These are phyloP conservation scores for Copidosoma aretas DNA, from an alignment of 2,888 invertebrate genomes.

Conservation along the genomic window DNA sequence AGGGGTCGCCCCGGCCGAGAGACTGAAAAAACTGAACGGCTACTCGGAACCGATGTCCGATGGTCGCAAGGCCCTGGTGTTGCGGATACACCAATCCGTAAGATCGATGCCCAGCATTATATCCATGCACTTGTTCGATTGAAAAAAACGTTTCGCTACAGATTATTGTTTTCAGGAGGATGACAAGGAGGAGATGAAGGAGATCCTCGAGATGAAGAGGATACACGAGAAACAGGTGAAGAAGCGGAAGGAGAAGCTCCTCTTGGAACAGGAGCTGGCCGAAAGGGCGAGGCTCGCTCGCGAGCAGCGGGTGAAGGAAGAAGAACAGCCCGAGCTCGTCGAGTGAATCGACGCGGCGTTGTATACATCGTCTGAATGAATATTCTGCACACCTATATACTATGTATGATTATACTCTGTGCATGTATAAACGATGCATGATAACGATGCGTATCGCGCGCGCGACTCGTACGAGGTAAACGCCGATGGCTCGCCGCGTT, in stretches of 20 bases:
- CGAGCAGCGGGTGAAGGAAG: not conserved
- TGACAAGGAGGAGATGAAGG: slow-evolving; percentile 93
- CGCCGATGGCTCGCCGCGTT: too few relatives aligned
- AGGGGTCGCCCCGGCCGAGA: slow-evolving; percentile 89
- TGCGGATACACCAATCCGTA: slow-evolving; percentile 89
- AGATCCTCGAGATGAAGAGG: slow-evolving; percentile 88
- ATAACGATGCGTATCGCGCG: too few relatives aligned
- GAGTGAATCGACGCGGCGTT: not conserved
- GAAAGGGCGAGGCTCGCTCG: slow-evolving; percentile 8
- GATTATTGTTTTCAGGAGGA: slow-evolving; percentile 71
- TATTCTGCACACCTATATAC: too few relatives aligned
- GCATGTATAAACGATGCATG: too few relatives aligned
- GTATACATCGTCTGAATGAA: too few relatives aligned
- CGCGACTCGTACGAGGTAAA: too few relatives aligned
- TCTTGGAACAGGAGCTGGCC: slow-evolving; percentile 36
- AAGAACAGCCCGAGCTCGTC: too few relatives aligned
- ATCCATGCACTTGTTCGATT: too few relatives aligned
- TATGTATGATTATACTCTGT: too few relatives aligned
- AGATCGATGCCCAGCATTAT: slow-evolving; percentile 44
- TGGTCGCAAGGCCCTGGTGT: slow-evolving; percentile 82
- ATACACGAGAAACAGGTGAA: slow-evolving; percentile 82
- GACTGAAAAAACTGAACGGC: slow-evolving; percentile 82
- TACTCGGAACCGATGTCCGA: slow-evolving; percentile 96
- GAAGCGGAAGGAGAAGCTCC: slow-evolving; percentile 66
- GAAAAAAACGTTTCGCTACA: too few relatives aligned